These are phyloP conservation scores for Drosophila nr. perissopoda DNA, from an alignment of 2,888 invertebrate species.

Conservation along the genomic window DNA sequence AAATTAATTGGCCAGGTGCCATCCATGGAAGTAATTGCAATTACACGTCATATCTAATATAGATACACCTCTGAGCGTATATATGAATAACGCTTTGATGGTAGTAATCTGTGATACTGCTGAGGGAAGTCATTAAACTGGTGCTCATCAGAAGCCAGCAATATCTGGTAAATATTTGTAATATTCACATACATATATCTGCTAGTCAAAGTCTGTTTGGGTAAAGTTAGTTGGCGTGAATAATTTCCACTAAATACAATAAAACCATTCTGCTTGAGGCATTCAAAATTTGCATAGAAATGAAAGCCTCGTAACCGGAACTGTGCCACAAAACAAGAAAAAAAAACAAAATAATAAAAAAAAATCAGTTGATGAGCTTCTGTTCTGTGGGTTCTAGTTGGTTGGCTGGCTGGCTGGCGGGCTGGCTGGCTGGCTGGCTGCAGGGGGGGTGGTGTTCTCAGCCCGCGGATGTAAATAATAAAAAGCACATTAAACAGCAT, in stretches of 20 bases:
- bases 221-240: slow-evolving; percentile 73
- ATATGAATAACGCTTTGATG: slow-evolving; percentile 31
- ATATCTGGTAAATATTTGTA: slow-evolving; percentile 16
- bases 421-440: too few species aligned
- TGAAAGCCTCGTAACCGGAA: slow-evolving; percentile 75
- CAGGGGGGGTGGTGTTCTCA: slow-evolving; percentile 1
- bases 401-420: not conserved
- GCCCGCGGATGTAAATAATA: slow-evolving; percentile 80
- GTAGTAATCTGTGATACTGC: not conserved
- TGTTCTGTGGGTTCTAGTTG: slow-evolving; percentile 31
- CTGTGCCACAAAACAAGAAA: slow-evolving; percentile 65
- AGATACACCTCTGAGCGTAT: not conserved
- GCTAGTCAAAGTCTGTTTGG: slow-evolving; percentile 26
- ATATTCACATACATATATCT: slow-evolving; percentile 4
- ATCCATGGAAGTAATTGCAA: slow-evolving; percentile 48
- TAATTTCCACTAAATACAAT: slow-evolving; percentile 78
- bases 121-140: slow-evolving; percentile 32
- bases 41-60: slow-evolving; percentile 1
- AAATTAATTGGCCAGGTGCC: slow-evolving; percentile 38
- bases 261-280: slow-evolving; percentile 72
- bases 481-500: slow-evolving; percentile 80
- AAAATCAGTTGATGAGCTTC: slow-evolving; percentile 66
- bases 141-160: slow-evolving; percentile 21
- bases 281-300: slow-evolving; percentile 77
- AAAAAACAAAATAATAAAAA: slow-evolving; percentile 23